These are phyloP conservation scores for Colossoma macropomum DNA, from an alignment of 2,113 vertebrate species.

Conservation along the genomic window DNA sequence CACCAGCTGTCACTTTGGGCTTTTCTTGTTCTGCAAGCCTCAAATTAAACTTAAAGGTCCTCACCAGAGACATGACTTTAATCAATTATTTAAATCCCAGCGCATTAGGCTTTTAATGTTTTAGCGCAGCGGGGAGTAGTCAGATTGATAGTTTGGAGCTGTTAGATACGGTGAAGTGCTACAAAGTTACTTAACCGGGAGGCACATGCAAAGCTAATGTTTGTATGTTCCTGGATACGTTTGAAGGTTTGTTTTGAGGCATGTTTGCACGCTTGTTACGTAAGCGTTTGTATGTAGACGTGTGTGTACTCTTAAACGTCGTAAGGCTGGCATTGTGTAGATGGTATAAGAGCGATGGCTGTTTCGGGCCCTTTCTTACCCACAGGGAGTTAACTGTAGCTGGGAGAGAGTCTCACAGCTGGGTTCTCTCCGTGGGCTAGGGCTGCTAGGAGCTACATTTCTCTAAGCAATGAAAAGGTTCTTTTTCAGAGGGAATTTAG, in stretches of 20 bases:
- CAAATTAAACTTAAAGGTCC: constrained; percentile 61
- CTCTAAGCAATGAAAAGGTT: too few relatives aligned
- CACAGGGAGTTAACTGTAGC: too few relatives aligned
- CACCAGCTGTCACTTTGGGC: constrained; percentile 57
- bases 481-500: too few relatives aligned
- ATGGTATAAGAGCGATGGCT: too few relatives aligned
- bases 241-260: not conserved
- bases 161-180: constrained; percentile 28
- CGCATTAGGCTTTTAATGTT: constrained; percentile 63
- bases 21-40: constrained; percentile 52
- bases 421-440: too few relatives aligned
- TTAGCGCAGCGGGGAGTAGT: constrained; percentile 42
- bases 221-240: not conserved
- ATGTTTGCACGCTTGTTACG: not conserved
- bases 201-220: not conserved
- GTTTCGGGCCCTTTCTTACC: too few relatives aligned
- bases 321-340: too few relatives aligned
- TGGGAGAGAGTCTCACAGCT: too few relatives aligned
- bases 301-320: not conserved
- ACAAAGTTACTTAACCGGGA: constrained; percentile 15
- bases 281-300: not conserved
- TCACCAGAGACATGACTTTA: constrained; percentile 60
- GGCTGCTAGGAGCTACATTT: too few relatives aligned
- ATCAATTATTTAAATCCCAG: constrained; percentile 63
- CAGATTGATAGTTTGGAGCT: constrained; percentile 30